Base-by-base conservation (phyloP, 2,113 vertebrate genomes). In the Lasiurus cinereus region DNA sequence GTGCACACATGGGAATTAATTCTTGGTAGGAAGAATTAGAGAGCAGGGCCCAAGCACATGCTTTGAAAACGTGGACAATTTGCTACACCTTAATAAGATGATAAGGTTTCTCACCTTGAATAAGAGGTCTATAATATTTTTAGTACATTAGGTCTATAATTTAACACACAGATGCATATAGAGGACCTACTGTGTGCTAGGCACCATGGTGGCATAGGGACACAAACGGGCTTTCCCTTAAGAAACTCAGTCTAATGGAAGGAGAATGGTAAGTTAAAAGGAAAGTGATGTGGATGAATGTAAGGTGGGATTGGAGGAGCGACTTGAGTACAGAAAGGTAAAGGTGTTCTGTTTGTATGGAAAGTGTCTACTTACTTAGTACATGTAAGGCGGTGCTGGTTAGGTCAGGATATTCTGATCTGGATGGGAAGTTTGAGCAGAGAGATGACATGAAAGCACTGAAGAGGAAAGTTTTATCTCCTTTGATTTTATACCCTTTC, bases 1-100 rank as follows among this genome's bases (percentile, higher is more conserved):
- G 43, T 54, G 11, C 2, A 64, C 24, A 13, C 27, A 39, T 48
- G n/a, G 92, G 87, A 50, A 48, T 82, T 56, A 86, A 66, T 91
- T 94, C 62, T 29, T 72, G 27, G 36, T 78, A 6, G 69, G 77
- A 90, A 67, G 43, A 72, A 62, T 80, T 33, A 93, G 52, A 43
- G 21, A 87, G 54, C 43, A 72, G 69, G 64, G 18, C 14, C 78
- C 78, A 95, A 94, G 33, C 19, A 76, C 39, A 62, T 77, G n/a
- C 2, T 21, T 79, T 54, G 59, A 54, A 86, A 7, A 8, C 59
- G 11, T 36, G 48, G 77, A 70, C 87, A 87, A 62, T 31, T 66
- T 66, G 21, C 72, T 77, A 12, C 8, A 82, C 69, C 12, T 88
- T 72, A 82, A 29, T n/a, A n/a, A 67, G 52, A n/a, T 46, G 11